A percentile compares a stretch with the other conserved stretches of the same genome.
These are phyloP conservation scores for Anarhynchus alexandrinus DNA, from an alignment of 2,113 vertebrate species.

Conservation along the genomic window DNA sequence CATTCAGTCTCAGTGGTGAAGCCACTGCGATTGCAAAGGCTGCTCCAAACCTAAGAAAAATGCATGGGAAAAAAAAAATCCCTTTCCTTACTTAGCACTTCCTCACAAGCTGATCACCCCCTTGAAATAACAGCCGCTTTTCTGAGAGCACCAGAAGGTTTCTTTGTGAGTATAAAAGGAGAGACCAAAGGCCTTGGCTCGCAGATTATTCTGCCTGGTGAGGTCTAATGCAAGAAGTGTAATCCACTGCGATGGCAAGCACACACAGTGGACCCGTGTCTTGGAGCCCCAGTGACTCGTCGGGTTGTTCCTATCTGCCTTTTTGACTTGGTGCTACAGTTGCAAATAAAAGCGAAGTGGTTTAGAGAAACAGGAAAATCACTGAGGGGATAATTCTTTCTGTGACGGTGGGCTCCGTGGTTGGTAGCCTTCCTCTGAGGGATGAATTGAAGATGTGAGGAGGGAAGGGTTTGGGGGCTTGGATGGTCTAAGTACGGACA, in stretches of 20 bases:
- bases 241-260: neutral
- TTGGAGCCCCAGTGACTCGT: neutral
- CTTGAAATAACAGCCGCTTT: constrained; percentile 4
- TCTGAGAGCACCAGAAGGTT: neutral
- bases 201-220: neutral
- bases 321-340: neutral
- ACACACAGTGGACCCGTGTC: neutral
- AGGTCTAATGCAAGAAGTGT: neutral
- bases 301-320: neutral
- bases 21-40: neutral
- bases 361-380: neutral
- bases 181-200: neutral
- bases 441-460: neutral
- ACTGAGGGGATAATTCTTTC: neutral
- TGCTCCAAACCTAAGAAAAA: neutral
- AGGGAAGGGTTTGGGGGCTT: neutral
- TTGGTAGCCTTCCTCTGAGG: neutral
- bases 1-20: neutral
- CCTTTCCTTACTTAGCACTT: neutral
- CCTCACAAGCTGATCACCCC: neutral
- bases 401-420: accelerated
- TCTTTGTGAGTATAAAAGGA: neutral
- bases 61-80: neutral
- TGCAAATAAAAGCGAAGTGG: neutral
- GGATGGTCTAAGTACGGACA: neutral